Base-by-base conservation (phyloP, 2,797 vertebrate species). In the Poecilia picta region DNA sequence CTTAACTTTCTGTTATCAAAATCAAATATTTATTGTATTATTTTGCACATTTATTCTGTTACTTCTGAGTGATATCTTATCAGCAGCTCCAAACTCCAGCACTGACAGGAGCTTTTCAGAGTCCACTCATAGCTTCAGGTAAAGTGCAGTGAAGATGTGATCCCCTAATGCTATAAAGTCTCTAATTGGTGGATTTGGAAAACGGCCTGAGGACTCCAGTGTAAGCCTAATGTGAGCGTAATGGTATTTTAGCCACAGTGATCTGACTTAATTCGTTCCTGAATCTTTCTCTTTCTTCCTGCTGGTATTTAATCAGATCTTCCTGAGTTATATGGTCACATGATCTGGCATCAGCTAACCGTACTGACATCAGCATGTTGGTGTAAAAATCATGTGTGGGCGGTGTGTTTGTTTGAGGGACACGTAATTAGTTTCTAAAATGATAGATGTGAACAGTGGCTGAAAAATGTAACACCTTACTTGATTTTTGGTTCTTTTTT, bases 171-270 rank as follows among this genome's bases (percentile, higher is more conserved):
- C 74, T 77, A 81, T 66, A 28, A 1, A 41, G 46, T 18, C 62
- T 88, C 47, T 79, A 33, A 87, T 72, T 83, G 77, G 76, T 82
- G 39, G 46, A 47, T 45, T 83, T 28, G 74, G 84, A 83, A 87
- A 90, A 88, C 66, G 57, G 64, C 72, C 74, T 0, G 25, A 83
- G 80, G 86, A 82, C 47, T 51, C 71, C 87, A 87, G 84, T 87
- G 82, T 74, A 75, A 73, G 79, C 11, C 68, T 89, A 87, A 92
- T 87, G 86, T 73, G 79, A 78, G 81, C 18, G 6, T 90, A 89
- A 92, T 87, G 86, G 36, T 79, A 80, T 80, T 89, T 88, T 51
- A 84, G 78, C 8, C 80, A 36, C 43, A 46, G 80, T 46, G 11
- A 74, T 70, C 77, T 46, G 66, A 83, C 86, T 82, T 81, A 77